phyloP scores from a whole-genome alignment of 2,797 vertebrate genomes.

The Hippopotamyrus pictus region DNA sequence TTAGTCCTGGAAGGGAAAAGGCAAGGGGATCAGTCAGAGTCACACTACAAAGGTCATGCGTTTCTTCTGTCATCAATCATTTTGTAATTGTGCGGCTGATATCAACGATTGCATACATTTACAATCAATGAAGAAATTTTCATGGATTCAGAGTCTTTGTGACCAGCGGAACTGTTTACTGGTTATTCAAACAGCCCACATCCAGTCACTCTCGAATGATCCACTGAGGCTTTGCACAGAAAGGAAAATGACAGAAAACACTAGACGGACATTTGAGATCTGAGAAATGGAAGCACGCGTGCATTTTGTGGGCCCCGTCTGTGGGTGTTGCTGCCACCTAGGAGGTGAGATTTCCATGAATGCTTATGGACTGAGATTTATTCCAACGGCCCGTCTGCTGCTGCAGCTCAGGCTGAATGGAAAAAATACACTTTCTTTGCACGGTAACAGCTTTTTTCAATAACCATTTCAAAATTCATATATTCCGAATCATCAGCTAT shows the following conservation, averaged over 20 bases:
- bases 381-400: neutral
- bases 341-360: slow-evolving; percentile 11
- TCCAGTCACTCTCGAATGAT: neutral
- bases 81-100: neutral
- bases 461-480: slow-evolving; percentile 1
- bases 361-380: slow-evolving; percentile 5
- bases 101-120: neutral
- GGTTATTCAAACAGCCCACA: neutral
- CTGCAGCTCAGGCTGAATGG: neutral
- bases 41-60: neutral
- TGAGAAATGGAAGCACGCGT: neutral
- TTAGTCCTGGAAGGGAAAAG: slow-evolving; percentile 12
- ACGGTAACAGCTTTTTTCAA: neutral
- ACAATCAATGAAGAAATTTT: neutral
- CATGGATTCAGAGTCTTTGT: neutral
- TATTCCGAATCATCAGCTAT: neutral
- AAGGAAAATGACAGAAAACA: neutral
- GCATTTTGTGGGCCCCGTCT: neutral
- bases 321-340: slow-evolving; percentile 2
- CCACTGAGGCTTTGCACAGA: neutral
- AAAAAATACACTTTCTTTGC: neutral
- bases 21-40: neutral
- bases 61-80: neutral
- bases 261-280: neutral
- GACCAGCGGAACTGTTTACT: neutral